Conservation (phyloP, 2,113 vertebrate genomes). For the Gila orcuttii region DNA sequence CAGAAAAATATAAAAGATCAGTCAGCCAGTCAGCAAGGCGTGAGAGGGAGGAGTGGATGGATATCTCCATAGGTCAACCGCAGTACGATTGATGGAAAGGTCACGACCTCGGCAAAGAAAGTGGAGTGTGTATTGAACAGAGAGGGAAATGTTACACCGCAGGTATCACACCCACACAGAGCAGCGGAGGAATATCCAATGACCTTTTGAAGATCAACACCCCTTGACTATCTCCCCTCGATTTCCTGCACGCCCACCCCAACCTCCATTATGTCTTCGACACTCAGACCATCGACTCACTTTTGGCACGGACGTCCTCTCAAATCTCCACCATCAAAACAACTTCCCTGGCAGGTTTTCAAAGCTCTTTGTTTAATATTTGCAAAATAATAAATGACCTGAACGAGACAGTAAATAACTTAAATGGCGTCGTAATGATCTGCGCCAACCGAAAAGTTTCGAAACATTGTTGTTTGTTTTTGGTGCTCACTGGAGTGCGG, state of each 20-base stretch:
- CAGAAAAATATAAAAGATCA: slow-evolving; percentile 47
- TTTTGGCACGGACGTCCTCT: slow-evolving; percentile 70
- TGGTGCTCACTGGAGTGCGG: slow-evolving; percentile 15
- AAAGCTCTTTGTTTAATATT: slow-evolving; percentile 75
- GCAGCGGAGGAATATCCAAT: slow-evolving; percentile 48
- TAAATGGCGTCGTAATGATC: slow-evolving; percentile 56
- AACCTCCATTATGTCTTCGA: slow-evolving; percentile 33
- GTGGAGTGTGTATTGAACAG: slow-evolving; percentile 45
- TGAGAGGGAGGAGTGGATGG: slow-evolving; percentile 16
- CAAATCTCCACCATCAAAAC: slow-evolving; percentile 74
- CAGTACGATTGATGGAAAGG: slow-evolving; percentile 46
- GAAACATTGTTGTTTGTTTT: slow-evolving; percentile 43
- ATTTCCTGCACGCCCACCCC: slow-evolving; percentile 35
- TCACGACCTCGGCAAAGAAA: slow-evolving; percentile 52
- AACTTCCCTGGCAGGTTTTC: slow-evolving; percentile 76
- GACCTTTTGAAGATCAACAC: slow-evolving; percentile 59
- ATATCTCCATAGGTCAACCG: slow-evolving; percentile 50
- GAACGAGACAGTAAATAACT: slow-evolving; percentile 74
- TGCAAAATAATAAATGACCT: slow-evolving; percentile 74
- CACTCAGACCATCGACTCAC: slow-evolving; percentile 68
- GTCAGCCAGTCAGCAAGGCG: slow-evolving; percentile 42
- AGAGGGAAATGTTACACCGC: slow-evolving; percentile 57
- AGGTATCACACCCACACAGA: slow-evolving; percentile 51
- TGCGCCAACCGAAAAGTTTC: slow-evolving; percentile 30
- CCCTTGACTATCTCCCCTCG: slow-evolving; percentile 44